These are phyloP conservation scores for Malthinus seriepunctatus DNA, from an alignment of 2,888 invertebrate species.

Conservation along the genomic window DNA sequence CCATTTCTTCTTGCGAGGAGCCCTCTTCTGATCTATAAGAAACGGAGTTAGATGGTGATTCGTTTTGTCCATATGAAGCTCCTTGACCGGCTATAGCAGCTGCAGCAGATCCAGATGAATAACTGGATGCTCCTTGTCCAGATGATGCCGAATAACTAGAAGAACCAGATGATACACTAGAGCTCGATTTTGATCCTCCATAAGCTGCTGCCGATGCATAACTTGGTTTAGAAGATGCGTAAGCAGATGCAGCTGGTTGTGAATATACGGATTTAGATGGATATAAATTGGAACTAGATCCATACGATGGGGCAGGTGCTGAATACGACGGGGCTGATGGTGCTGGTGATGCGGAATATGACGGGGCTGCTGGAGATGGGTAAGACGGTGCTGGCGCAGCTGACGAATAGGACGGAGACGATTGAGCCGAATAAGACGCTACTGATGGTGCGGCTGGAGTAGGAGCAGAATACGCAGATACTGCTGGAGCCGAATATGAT, in stretches of 20 bases:
- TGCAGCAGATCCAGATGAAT: constrained; percentile 21
- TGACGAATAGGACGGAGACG: constrained; percentile 25
- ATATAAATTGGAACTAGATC: not conserved
- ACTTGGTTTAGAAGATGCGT: constrained; percentile 6
- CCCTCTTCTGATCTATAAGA: constrained; percentile 18
- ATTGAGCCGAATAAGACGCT: constrained; percentile 8
- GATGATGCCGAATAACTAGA: constrained; percentile 1
- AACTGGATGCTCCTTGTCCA: constrained; percentile 2
- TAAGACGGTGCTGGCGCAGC: constrained; percentile 20
- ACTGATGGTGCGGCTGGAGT: not conserved
- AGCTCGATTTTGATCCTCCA: no score
- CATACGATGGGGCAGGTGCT: not conserved
- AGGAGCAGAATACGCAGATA: constrained; percentile 15
- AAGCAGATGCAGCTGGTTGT: not conserved
- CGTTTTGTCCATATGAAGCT: constrained; percentile 8
- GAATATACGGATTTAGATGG: not conserved
- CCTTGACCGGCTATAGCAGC: constrained; percentile 17
- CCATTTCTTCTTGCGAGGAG: constrained; percentile 23
- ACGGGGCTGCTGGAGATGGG: constrained; percentile 28
- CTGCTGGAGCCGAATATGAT: constrained; percentile 17
- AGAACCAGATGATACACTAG: not conserved
- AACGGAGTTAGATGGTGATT: constrained; percentile 8
- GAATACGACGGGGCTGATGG: constrained; percentile 1
- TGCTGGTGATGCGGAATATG: constrained; percentile 13
- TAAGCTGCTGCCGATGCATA: constrained; percentile 6